These are phyloP conservation scores for Rhabditophanes sp. DNA, from an alignment of 2,888 invertebrate species.

Conservation along the genomic window DNA sequence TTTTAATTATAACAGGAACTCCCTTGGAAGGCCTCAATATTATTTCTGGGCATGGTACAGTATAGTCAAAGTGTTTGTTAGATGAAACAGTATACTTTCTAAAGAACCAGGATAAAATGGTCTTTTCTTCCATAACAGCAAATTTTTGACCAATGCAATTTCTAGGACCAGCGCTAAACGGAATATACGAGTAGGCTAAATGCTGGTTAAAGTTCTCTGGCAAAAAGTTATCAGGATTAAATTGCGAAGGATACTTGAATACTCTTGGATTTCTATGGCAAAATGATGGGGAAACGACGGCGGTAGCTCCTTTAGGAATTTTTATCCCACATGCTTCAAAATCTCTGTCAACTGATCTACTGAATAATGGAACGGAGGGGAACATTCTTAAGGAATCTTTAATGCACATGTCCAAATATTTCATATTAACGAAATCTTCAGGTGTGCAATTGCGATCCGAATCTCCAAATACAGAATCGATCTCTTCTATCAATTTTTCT, in stretches of 20 bases:
- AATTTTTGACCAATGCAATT: constrained; percentile 28
- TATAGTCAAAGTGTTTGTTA: constrained; percentile 6
- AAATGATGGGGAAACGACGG: constrained; percentile 4
- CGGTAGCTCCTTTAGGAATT: constrained; percentile 29
- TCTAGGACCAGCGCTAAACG: constrained; percentile 27
- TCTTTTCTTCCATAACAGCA: constrained; percentile 13
- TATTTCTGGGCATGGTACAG: constrained; percentile 13
- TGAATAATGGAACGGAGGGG: constrained; percentile 20
- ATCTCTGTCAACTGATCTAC: constrained; percentile 15
- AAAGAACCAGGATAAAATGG: constrained; percentile 44
- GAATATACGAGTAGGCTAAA: constrained; percentile 23
- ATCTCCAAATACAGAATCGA: constrained; percentile 14
- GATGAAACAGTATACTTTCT: constrained; percentile 16
- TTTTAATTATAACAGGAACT: constrained; percentile 8
- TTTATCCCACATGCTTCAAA: no score
- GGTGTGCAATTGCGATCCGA: constrained; percentile 13
- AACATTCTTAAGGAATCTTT: constrained; percentile 21
- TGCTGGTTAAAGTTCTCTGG: constrained; percentile 30
- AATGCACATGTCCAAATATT: constrained; percentile 22
- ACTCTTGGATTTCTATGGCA: constrained; percentile 8
- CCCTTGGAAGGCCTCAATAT: constrained; percentile 13
- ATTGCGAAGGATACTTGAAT: constrained; percentile 44
- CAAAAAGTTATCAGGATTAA: constrained; percentile 46
- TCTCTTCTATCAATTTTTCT: constrained; percentile 26
- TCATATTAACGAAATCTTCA: constrained; percentile 16